Percentiles rank a stretch among this genome's conserved stretches.
Evolutionary conservation across 2,888 invertebrate genomes (phyloP).

Genomic region (Zaprionus lineosus): DNA sequence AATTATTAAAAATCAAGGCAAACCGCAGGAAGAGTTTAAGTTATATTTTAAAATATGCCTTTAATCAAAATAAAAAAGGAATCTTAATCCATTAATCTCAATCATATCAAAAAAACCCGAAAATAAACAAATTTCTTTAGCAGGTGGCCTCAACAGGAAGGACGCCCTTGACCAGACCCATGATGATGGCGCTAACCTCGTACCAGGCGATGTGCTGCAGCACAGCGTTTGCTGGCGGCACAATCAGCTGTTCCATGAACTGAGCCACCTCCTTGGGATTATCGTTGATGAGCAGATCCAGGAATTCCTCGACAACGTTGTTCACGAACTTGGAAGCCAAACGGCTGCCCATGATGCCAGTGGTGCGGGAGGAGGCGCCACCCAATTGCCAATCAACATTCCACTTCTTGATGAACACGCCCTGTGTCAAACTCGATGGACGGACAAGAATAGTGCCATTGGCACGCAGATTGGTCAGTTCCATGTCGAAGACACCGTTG

Average conservation of each 20-base stretch:
- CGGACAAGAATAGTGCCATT: conserved; percentile 71
- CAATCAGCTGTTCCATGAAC: conserved; percentile 59
- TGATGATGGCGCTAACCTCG: conserved; percentile 63
- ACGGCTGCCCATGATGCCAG: conserved; percentile 64
- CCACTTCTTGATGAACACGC: conserved; percentile 60
- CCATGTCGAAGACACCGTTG: conserved; percentile 63
- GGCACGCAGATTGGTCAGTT: conserved; percentile 59
- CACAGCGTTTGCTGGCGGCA: conserved; percentile 52
- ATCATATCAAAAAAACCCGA: no score
- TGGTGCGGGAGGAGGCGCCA: conserved; percentile 58
- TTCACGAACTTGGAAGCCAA: conserved; percentile 61
- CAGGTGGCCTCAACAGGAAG: conserved; percentile 66
- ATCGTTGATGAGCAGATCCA: conserved; percentile 66
- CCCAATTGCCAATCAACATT: conserved; percentile 62
- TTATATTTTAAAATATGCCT: no score
- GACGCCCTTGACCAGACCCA: conserved; percentile 59
- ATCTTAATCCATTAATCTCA: no score
- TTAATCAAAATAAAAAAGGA: no score
- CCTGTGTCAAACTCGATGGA: conserved; percentile 48
- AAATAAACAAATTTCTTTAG: conserved; percentile 12
- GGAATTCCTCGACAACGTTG: conserved; percentile 62
- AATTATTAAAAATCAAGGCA: no score
- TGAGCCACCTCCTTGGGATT: conserved; percentile 58
- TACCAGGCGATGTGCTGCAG: conserved; percentile 60
- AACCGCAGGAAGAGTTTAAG: no score